Evolutionary conservation across 2,113 vertebrate genomes (phyloP).

Genomic region (Phalacrocorax carbo): DNA sequence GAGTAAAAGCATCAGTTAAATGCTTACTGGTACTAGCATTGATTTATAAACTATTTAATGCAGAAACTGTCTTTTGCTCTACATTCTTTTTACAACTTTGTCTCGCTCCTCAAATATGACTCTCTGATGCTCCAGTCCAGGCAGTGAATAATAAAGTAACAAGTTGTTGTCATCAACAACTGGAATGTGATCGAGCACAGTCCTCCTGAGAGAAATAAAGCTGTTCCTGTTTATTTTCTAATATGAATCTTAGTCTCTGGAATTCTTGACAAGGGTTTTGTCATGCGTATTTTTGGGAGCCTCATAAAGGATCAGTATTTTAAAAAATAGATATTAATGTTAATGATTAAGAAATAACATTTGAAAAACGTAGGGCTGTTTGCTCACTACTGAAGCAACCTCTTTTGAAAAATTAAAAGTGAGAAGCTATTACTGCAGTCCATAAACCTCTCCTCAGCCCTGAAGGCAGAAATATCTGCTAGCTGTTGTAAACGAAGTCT

Average conservation of each 20-base stretch:
- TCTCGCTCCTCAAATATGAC: background rate
- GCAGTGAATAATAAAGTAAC: background rate
- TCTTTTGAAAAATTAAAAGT: conserved; percentile 14
- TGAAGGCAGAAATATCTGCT: conserved; percentile 33
- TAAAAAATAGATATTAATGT: background rate
- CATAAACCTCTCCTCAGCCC: conserved; percentile 10
- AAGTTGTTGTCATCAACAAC: background rate
- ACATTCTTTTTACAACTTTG: background rate
- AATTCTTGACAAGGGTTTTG: background rate
- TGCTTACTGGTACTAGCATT: background rate
- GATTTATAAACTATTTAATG: background rate
- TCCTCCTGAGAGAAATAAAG: background rate
- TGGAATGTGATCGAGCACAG: rapidly evolving
- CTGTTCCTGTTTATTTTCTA: background rate
- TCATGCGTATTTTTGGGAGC: background rate
- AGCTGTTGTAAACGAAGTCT: conserved; percentile 32
- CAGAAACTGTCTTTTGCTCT: background rate
- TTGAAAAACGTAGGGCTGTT: background rate
- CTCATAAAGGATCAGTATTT: background rate
- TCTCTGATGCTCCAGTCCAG: background rate
- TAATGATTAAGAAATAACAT: background rate
- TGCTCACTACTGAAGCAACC: background rate
- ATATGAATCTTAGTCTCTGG: background rate
- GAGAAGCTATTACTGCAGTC: conserved; percentile 11
- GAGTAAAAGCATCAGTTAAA: background rate